Evolutionary conservation across 2,888 invertebrate species (phyloP).

Genomic region (Cephalotes varians): DNA sequence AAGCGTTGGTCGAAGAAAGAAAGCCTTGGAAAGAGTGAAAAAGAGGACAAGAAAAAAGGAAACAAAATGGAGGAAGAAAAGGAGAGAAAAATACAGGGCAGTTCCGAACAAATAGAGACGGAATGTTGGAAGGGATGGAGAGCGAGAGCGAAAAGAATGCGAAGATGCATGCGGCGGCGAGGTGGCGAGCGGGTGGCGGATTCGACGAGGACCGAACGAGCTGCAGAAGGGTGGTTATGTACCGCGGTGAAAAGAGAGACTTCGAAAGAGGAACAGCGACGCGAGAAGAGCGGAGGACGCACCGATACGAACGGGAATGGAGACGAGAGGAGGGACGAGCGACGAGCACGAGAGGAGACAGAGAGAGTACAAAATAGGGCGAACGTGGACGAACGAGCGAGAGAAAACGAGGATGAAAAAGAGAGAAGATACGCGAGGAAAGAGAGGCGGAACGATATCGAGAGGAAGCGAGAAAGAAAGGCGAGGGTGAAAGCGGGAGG

Average conservation of each 20-base stretch:
- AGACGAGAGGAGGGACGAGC: slow-evolving; percentile 34
- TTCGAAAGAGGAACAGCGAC: slow-evolving; percentile 21
- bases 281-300: slow-evolving; percentile 27
- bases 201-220: slow-evolving; percentile 48
- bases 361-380: background rate
- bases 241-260: slow-evolving; percentile 28
- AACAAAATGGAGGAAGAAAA: slow-evolving; percentile 47
- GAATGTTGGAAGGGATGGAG: slow-evolving; percentile 31
- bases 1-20: slow-evolving; percentile 63
- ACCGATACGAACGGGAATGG: slow-evolving; percentile 30
- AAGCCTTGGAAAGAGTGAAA: slow-evolving; percentile 39
- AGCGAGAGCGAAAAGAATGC: slow-evolving; percentile 58
- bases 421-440: slow-evolving; percentile 49
- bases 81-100: slow-evolving; percentile 41
- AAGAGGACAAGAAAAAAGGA: slow-evolving; percentile 41
- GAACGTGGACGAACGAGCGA: background rate
- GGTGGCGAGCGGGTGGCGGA: slow-evolving; percentile 51
- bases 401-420: slow-evolving; percentile 28
- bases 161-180: slow-evolving; percentile 63
- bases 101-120: slow-evolving; percentile 51
- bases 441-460: slow-evolving; percentile 52
- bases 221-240: slow-evolving; percentile 40
- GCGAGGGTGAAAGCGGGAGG: slow-evolving; percentile 57
- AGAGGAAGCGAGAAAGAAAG: slow-evolving; percentile 55
- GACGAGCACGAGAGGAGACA: slow-evolving; percentile 50